Evolutionary conservation across 2,113 vertebrate species (phyloP).

Genomic region (Sylvietta virens): DNA sequence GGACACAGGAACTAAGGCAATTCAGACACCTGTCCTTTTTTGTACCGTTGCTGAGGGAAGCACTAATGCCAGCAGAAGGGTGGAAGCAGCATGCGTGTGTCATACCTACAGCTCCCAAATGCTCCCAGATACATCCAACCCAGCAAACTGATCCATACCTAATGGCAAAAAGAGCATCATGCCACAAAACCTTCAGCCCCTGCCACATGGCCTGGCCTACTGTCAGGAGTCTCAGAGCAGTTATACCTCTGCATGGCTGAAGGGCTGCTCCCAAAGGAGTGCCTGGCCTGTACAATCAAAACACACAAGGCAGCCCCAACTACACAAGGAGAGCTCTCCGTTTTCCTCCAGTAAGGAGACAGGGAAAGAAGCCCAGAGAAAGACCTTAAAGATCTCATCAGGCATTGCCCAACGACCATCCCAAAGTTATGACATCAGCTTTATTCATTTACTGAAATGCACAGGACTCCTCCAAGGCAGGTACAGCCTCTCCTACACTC

Average conservation of each 20-base stretch:
- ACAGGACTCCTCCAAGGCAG: neutral
- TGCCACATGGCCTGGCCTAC: neutral
- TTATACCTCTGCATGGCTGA: fast-evolving
- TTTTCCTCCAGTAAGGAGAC: neutral
- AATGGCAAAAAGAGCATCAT: neutral
- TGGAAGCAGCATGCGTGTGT: neutral
- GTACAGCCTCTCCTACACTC: neutral
- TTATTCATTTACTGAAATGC: neutral
- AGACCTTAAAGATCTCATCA: neutral
- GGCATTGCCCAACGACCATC: neutral
- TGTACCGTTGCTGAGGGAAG: neutral
- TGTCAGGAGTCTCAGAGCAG: neutral
- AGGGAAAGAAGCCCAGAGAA: neutral
- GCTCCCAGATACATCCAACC: neutral
- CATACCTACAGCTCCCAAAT: neutral
- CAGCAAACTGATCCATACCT: neutral
- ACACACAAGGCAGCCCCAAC: neutral
- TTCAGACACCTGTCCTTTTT: neutral
- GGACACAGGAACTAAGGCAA: neutral
- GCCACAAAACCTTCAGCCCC: neutral
- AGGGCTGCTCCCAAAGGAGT: neutral
- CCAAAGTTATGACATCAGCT: neutral
- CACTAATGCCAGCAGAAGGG: neutral
- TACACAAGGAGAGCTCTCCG: neutral
- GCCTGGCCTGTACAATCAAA: fast-evolving